Evolutionary conservation across 2,113 vertebrate species (phyloP), one percentile per base, ranked within the genome.

Genomic region (Syrrhaptes paradoxus): DNA sequence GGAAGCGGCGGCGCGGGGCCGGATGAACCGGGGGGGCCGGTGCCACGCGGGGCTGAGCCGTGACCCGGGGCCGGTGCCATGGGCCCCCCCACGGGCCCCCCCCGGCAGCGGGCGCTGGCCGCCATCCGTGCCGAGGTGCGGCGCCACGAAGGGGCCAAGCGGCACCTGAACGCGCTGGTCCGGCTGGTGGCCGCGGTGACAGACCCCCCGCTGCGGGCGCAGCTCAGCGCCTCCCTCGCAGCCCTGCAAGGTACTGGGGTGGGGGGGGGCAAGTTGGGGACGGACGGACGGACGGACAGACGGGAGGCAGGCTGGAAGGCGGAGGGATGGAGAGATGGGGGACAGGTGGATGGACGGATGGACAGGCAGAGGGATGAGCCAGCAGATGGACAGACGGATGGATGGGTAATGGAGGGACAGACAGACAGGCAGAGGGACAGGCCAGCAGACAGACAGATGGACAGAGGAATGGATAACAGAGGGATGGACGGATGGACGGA

Each of bases 71-170:
- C 28, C 34, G n/a, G 59, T 16, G 31, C 49, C 24, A 24, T 24
- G 49, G 59, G 31, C 5, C 14, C 36, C 63, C 14, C 95, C 96
- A 99, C 98, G 98, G 98, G 84, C 96, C 32, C 72, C 28, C 55
- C 89, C 48, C 98, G 98, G 94, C 98, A 97, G 41, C 92, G 81
- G n/a, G 95, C 85, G 78, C 98, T 98, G n/a, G 93, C 90, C 73
- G 98, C 98, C 67, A 98, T 99, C 83, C 97, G 97, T 57, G 96
- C 98, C 7, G 98, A 99, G 96, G 97, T 98, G 59, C 98, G 97
- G 94, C 96, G 98, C 78, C 95, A 98, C 31, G 98, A 98, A 3
- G 96, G 96, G 25, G 94, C 98, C 36, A 98, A 98, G 92, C 97
- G 71, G 17, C 97, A 97, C 19, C 73, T 98, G 71, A 97, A 85